Evolutionary conservation across 2,113 vertebrate species (phyloP).

Genomic region (Corythaeola cristata): DNA sequence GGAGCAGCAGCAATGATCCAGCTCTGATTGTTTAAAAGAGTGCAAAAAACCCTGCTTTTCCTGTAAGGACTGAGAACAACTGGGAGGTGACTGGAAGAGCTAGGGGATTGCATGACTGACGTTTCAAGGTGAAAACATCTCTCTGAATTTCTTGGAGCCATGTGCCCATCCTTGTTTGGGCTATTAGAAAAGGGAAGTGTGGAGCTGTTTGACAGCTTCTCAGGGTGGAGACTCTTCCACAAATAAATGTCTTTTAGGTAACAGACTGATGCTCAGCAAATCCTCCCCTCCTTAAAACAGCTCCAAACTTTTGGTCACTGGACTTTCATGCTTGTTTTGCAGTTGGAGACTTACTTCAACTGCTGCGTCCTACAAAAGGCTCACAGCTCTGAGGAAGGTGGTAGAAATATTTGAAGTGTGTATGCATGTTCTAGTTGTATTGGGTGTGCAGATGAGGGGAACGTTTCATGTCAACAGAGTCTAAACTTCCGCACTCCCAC

Average conservation of each 20-base stretch:
- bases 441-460: neutral
- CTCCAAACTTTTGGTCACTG: neutral
- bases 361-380: neutral
- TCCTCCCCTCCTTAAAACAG: neutral
- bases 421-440: neutral
- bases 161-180: neutral
- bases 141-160: neutral
- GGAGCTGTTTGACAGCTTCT: neutral
- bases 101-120: neutral
- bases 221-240: neutral
- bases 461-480: neutral
- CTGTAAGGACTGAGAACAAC: neutral
- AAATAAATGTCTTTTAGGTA: neutral
- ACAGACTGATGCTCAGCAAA: neutral
- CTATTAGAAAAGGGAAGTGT: neutral
- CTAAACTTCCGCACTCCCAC: neutral
- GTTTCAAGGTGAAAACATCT: neutral
- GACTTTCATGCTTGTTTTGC: neutral
- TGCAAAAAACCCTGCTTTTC: neutral
- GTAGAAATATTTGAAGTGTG: neutral
- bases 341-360: neutral
- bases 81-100: neutral
- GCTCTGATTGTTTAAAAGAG: neutral
- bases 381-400: neutral
- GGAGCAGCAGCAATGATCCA: neutral